Evolutionary conservation across 1,140 invertebrate genomes (phyloP).

Genomic region (Temnothorax nylanderi): DNA sequence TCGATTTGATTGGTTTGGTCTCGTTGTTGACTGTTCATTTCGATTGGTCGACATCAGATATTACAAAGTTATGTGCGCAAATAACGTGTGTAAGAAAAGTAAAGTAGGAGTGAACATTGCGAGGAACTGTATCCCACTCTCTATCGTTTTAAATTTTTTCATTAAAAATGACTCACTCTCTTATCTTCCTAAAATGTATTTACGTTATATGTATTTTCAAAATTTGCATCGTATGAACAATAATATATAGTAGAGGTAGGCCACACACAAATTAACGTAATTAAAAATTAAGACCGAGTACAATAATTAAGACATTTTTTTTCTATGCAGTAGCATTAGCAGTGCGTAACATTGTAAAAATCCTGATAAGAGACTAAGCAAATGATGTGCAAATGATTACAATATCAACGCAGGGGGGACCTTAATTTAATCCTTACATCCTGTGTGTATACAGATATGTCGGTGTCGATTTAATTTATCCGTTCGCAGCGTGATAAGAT

Average conservation of each 20-base stretch:
- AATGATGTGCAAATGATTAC: background rate
- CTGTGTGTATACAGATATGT: background rate
- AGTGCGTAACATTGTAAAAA: background rate
- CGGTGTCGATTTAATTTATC: background rate
- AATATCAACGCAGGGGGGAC: background rate
- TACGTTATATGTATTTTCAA: background rate
- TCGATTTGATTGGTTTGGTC: slow-evolving; percentile 33
- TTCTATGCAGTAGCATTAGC: background rate
- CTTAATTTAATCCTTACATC: slow-evolving; percentile 14
- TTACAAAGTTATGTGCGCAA: slow-evolving; percentile 23
- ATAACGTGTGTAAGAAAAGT: slow-evolving; percentile 2
- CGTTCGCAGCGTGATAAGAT: background rate
- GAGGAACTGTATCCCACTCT: background rate
- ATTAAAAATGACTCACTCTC: background rate
- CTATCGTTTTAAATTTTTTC: background rate
- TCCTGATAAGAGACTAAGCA: background rate
- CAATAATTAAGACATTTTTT: slow-evolving; percentile 3
- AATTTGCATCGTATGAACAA: background rate
- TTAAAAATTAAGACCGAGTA: background rate
- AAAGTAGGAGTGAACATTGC: slow-evolving; percentile 38
- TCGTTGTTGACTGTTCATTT: slow-evolving; percentile 1
- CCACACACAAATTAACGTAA: background rate
- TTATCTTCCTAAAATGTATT: background rate
- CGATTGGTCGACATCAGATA: slow-evolving; percentile 20
- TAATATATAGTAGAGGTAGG: background rate